phyloP scores from a whole-genome alignment of 2,888 invertebrate genomes.

The Cataglyphis albicans region DNA sequence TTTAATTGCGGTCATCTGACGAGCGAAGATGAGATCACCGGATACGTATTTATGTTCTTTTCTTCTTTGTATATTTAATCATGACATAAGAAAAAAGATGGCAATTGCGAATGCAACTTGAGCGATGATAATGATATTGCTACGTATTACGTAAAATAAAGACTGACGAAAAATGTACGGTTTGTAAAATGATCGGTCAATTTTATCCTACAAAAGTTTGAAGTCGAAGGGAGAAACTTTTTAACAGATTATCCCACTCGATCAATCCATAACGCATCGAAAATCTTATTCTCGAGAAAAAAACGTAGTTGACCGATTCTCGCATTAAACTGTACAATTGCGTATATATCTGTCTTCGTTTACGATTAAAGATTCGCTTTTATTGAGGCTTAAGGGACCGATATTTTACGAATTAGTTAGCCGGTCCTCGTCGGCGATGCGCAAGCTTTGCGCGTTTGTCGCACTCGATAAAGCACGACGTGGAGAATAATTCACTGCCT shows the following conservation, averaged over 20 bases:
- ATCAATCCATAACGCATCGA: constrained; percentile 10
- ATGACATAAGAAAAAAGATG: not conserved
- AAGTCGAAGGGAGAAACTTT: constrained; percentile 2
- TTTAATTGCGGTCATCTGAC: constrained; percentile 76
- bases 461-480: constrained; percentile 60
- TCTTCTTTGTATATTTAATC: constrained; percentile 58
- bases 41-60: constrained; percentile 82
- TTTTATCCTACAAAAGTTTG: not conserved
- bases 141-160: not conserved
- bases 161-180: not conserved
- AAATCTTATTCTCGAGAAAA: constrained; percentile 16
- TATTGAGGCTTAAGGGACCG: not conserved
- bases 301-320: not conserved
- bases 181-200: not conserved
- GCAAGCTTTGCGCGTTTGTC: constrained; percentile 40
- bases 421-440: constrained; percentile 21
- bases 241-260: constrained; percentile 10
- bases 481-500: constrained; percentile 64
- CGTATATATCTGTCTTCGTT: not conserved
- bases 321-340: not conserved
- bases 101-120: not conserved
- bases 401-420: constrained; percentile 56
- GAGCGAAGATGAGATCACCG: constrained; percentile 65
- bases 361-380: not conserved
- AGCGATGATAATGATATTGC: constrained; percentile 9